A percentile compares a stretch with the other conserved stretches of the same genome.
Evolutionary conservation across 1,140 invertebrate genomes (phyloP).

Genomic region (Heliconius hermathena): DNA sequence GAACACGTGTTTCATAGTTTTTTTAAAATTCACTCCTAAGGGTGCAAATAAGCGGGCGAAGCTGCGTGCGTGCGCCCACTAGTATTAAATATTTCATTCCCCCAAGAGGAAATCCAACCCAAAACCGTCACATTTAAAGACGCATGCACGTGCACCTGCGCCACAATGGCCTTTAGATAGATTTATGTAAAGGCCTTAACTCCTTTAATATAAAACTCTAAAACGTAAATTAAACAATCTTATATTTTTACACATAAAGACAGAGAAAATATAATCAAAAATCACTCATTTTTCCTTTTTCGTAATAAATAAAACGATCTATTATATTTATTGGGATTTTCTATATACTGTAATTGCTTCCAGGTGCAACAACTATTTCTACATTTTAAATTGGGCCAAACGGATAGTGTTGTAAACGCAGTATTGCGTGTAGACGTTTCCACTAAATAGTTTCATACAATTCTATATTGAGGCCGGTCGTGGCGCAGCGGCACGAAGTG

Average conservation of each 20-base stretch:
- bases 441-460: background rate
- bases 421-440: slow-evolving; percentile 4
- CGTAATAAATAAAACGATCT: no score
- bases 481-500: no score
- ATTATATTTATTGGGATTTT: no score
- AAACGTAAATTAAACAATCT: background rate
- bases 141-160: background rate
- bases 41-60: no score
- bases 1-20: no score
- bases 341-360: background rate
- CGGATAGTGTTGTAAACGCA: slow-evolving; percentile 24
- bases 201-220: no score
- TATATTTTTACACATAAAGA: background rate
- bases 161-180: background rate
- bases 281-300: no score
- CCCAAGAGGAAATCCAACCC: background rate
- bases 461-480: no score
- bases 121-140: background rate
- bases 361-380: slow-evolving; percentile 5
- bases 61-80: no score
- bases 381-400: background rate
- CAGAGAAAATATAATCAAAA: no score
- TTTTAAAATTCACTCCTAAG: no score
- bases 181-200: no score
- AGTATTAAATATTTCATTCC: background rate